Conservation (phyloP, 2,888 invertebrate species). For the Carpatolechia fugitivella region DNA sequence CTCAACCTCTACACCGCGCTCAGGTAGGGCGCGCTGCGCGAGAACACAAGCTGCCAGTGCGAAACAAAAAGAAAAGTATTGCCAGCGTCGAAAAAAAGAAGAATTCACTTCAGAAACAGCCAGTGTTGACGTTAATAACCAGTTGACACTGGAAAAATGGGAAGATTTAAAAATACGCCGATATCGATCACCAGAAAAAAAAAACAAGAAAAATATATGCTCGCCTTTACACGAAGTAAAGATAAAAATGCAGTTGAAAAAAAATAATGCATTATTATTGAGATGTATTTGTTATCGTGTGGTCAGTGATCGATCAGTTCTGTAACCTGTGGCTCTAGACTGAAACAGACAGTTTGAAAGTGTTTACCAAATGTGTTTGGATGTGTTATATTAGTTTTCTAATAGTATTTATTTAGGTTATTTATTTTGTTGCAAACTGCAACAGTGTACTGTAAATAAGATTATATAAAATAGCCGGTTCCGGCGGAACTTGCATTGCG, state of each 20-base stretch:
- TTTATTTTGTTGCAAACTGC: conserved; percentile 21
- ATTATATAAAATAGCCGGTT: conserved; percentile 5
- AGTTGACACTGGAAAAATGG: no score
- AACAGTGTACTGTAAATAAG: conserved; percentile 10
- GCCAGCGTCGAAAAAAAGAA: background rate
- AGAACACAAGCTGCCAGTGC: no score
- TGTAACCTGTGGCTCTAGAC: conserved; percentile 2
- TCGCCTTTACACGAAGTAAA: no score
- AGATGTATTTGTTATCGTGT: no score
- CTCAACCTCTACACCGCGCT: conserved; percentile 93
- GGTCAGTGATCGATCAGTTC: background rate
- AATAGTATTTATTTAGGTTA: conserved; percentile 23
- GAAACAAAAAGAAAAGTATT: no score
- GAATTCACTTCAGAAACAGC: no score
- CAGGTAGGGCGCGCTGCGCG: conserved; percentile 50
- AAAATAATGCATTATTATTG: no score
- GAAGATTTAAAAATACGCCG: no score
- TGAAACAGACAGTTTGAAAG: conserved; percentile 13
- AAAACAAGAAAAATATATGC: no score
- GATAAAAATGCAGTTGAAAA: no score
- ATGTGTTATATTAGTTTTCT: conserved; percentile 17
- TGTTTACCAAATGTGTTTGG: conserved; percentile 19
- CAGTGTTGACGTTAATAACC: no score
- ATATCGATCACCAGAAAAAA: no score
- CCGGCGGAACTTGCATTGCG: conserved; percentile 5